Evolutionary conservation across 2,797 vertebrate genomes (phyloP).

Genomic region (Podargus strigoides): DNA sequence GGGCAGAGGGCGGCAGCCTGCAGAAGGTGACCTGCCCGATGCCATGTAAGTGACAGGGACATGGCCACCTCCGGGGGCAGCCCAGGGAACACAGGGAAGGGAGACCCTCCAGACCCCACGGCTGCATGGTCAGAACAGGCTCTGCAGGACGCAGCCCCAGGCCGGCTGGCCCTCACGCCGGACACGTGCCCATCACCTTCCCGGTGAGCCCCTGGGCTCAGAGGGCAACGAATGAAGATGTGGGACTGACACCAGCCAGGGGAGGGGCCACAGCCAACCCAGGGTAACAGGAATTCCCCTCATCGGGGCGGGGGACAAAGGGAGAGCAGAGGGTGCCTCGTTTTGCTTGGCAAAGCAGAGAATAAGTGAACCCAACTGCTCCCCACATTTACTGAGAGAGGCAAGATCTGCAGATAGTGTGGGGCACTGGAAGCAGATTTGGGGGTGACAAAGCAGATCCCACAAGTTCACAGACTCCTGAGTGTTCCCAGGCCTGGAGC

Average conservation of each 20-base stretch:
- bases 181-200: accelerated
- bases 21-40: accelerated
- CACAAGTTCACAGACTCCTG: not conserved
- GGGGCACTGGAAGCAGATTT: not conserved
- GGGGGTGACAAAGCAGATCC: not conserved
- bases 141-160: accelerated
- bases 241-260: not conserved
- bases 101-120: not conserved
- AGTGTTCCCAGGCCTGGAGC: not conserved
- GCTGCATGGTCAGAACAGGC: not conserved
- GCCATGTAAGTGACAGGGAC: not conserved
- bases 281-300: not conserved
- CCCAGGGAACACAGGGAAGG: accelerated
- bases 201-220: not conserved
- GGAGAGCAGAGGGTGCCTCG: not conserved
- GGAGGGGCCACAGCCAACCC: not conserved
- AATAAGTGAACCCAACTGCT: not conserved
- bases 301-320: not conserved
- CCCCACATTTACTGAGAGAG: not conserved
- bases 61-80: not conserved
- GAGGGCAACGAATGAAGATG: not conserved
- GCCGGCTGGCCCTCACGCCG: accelerated
- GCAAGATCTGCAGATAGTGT: not conserved
- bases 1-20: not conserved
- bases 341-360: not conserved